Base-by-base conservation (phyloP, 1,140 invertebrate species). In the Solenopsis invicta region DNA sequence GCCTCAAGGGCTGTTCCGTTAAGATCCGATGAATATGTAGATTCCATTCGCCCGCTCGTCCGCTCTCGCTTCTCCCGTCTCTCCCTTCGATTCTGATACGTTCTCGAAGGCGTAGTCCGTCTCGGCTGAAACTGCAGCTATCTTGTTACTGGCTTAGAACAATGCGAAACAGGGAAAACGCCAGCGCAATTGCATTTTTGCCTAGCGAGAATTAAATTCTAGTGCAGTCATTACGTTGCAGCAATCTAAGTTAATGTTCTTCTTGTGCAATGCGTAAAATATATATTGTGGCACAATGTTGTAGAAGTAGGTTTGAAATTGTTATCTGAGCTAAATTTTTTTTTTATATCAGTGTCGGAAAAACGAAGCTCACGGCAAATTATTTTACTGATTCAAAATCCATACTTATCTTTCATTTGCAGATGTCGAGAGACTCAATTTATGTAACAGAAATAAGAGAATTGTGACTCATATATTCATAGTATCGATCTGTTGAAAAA, bases 1-100 rank as follows among this genome's bases (percentile, higher is more conserved):
- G 80, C 78, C 90, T 86, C 61, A 59, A 91, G 87, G 87, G 90
- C 87, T 78, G 86, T 72, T 75, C 75, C 88, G 88, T 88, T 91
- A 90, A 90, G 74, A 81, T 86, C 72, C 89, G 90, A 90, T 90
- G 90, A 90, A 91, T 91, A 91, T 91, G 90, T 90, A 91, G 80
- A 91, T 89, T 85, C 87, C 78, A 90, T 91, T 89, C 89, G 87
- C 86, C 76, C 72, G 29, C 80, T 34, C 62, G 56, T 52, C 13
- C 12, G 74, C 18, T 29, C 29, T 61, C 29, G 48, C 29, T 34
- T 21, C 69, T 10, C 61, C 34, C 37, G 10, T 71, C 48, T 74
- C 50, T 75, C 76, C 66, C 67, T 90, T 64, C 37, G 56, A 56
- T 78, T 86, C 66, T 71, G 45, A 75, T 84, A 52, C 72, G 54